A percentile compares a stretch with the other conserved stretches of the same genome.
These are phyloP conservation scores for Halictus quadricinctus DNA, from an alignment of 2,888 invertebrate species.

Conservation along the genomic window DNA sequence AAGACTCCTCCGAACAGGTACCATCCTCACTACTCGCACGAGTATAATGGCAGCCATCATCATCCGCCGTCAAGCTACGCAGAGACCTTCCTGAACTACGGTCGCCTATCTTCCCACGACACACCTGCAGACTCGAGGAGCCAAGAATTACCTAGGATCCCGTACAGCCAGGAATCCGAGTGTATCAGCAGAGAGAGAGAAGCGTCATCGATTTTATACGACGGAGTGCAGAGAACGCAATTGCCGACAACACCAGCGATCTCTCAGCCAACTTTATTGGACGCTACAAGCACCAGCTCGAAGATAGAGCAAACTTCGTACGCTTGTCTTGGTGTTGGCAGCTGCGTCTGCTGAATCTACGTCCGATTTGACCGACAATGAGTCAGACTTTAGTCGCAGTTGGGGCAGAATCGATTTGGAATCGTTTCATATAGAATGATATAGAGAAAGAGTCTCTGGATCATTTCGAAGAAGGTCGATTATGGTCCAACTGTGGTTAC, in stretches of 20 bases:
- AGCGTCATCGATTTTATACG: slow-evolving; percentile 61
- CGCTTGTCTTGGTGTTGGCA: slow-evolving; percentile 77
- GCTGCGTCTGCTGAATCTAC: slow-evolving; percentile 77
- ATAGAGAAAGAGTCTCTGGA: background rate
- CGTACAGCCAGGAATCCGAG: slow-evolving; percentile 68
- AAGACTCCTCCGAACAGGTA: slow-evolving; percentile 76
- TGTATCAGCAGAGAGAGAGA: slow-evolving; percentile 68
- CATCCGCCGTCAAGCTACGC: slow-evolving; percentile 73
- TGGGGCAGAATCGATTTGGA: background rate
- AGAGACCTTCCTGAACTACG: slow-evolving; percentile 78
- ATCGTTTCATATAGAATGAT: background rate
- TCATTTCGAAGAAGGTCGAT: background rate
- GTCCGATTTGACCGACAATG: slow-evolving; percentile 4
- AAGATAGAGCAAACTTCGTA: slow-evolving; percentile 79
- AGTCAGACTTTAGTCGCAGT: background rate
- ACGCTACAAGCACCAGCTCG: slow-evolving; percentile 69
- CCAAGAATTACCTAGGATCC: slow-evolving; percentile 69
- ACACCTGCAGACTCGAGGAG: slow-evolving; percentile 69
- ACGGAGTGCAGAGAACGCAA: slow-evolving; percentile 68
- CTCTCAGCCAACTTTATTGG: slow-evolving; percentile 69
- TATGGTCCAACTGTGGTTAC: background rate
- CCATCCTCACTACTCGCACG: slow-evolving; percentile 75
- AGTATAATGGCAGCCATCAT: slow-evolving; percentile 73
- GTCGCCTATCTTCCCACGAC: slow-evolving; percentile 76
- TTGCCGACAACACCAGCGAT: slow-evolving; percentile 67